These are phyloP conservation scores for Magallana nippona DNA, from an alignment of 2,888 invertebrate genomes.

Conservation along the genomic window DNA sequence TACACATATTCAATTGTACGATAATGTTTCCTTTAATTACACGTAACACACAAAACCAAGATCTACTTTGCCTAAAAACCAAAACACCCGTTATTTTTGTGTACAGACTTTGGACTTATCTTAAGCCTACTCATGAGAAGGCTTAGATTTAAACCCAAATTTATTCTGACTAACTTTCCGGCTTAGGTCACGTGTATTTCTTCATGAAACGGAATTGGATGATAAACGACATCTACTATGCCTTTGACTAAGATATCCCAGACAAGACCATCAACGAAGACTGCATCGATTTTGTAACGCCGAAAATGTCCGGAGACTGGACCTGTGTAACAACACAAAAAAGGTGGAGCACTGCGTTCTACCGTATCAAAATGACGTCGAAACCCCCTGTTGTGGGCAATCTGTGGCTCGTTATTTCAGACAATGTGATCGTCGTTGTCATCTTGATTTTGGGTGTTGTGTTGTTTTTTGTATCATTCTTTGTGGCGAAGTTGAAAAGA, in stretches of 20 bases:
- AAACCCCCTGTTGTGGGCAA: not conserved
- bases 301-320: not conserved
- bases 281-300: not conserved
- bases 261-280: not conserved
- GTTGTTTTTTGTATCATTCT: not conserved
- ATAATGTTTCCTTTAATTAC: too few species aligned
- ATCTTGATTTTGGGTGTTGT: not conserved
- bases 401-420: not conserved
- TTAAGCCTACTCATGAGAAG: too few species aligned
- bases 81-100: too few species aligned
- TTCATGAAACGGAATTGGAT: constrained; percentile 4
- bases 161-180: too few species aligned
- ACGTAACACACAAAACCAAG: too few species aligned
- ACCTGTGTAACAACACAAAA: not conserved
- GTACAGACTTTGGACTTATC: too few species aligned
- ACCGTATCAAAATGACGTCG: not conserved
- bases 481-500: not conserved
- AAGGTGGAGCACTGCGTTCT: not conserved
- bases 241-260: not conserved
- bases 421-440: not conserved
- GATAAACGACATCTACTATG: not conserved
- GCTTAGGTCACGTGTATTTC: not conserved
- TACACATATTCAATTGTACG: too few species aligned
- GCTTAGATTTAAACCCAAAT: too few species aligned
- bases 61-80: too few species aligned